Evolutionary conservation across 2,888 invertebrate species (phyloP).

Genomic region (Brachyopa scutellaris): DNA sequence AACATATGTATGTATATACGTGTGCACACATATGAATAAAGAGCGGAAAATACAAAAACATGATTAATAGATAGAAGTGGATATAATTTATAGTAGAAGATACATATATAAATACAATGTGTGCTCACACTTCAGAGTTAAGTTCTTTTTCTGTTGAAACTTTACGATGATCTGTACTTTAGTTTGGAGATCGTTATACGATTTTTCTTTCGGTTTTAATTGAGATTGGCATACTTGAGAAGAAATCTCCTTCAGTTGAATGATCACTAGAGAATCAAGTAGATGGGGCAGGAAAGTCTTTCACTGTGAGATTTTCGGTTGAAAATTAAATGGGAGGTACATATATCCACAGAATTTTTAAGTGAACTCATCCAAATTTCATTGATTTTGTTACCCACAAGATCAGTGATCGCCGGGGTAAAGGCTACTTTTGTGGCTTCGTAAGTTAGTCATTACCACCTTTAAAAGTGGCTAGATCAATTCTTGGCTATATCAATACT

Average conservation of each 20-base stretch:
- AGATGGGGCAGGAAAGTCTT: too few species aligned
- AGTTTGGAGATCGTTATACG: background rate
- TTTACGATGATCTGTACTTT: constrained; percentile 6
- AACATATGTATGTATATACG: too few species aligned
- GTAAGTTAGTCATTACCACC: too few species aligned
- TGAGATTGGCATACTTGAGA: constrained; percentile 42
- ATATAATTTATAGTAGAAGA: constrained; percentile 1
- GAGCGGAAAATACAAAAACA: constrained; percentile 1
- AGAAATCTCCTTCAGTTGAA: constrained; percentile 24
- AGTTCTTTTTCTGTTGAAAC: constrained; percentile 44
- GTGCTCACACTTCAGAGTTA: background rate
- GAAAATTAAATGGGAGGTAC: too few species aligned
- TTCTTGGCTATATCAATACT: too few species aligned
- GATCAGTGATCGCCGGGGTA: too few species aligned
- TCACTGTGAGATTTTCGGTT: too few species aligned
- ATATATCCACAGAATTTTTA: too few species aligned
- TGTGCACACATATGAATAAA: background rate
- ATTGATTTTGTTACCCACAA: too few species aligned
- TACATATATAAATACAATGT: constrained; percentile 15
- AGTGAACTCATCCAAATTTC: too few species aligned
- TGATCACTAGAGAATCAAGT: background rate
- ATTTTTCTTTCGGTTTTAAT: constrained; percentile 15
- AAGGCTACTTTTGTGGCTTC: too few species aligned
- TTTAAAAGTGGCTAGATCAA: too few species aligned
- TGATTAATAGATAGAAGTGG: constrained; percentile 21